Evolutionary conservation across 2,888 invertebrate species (phyloP).

Genomic region (Ophion obscuratus): DNA sequence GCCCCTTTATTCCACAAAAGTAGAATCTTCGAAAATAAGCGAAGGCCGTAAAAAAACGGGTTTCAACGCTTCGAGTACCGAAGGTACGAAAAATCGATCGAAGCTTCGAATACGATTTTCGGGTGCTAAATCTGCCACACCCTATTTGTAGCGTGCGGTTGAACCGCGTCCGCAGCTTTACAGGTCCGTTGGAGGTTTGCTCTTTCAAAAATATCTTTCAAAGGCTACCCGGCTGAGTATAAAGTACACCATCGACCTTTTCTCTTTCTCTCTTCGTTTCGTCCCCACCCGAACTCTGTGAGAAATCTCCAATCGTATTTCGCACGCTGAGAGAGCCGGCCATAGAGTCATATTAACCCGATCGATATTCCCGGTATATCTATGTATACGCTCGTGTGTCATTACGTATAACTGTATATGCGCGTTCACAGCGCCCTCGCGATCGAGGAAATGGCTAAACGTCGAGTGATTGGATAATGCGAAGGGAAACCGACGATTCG

Average conservation of each 20-base stretch:
- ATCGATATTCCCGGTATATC: conserved; percentile 60
- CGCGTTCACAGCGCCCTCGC: conserved; percentile 53
- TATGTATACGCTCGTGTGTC: conserved; percentile 11
- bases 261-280: conserved; percentile 22
- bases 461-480: conserved; percentile 54
- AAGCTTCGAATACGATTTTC: conserved; percentile 55
- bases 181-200: conserved; percentile 36
- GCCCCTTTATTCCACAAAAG: background rate
- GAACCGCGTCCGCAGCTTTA: background rate
- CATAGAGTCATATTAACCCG: conserved; percentile 43
- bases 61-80: background rate
- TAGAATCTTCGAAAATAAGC: background rate
- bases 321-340: conserved; percentile 56
- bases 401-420: conserved; percentile 12
- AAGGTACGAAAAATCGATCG: conserved; percentile 13
- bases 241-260: conserved; percentile 61
- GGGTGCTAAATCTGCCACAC: conserved; percentile 70
- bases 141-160: conserved; percentile 64
- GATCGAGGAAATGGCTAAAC: conserved; percentile 64
- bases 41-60: conserved; percentile 9
- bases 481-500: conserved; percentile 39
- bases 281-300: conserved; percentile 42
- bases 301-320: conserved; percentile 64
- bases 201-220: conserved; percentile 63
- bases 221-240: conserved; percentile 32